Percentiles rank a stretch among this genome's conserved stretches.
These are phyloP conservation scores for Spodoptera littoralis DNA, from an alignment of 2,888 invertebrate genomes.

Conservation along the genomic window DNA sequence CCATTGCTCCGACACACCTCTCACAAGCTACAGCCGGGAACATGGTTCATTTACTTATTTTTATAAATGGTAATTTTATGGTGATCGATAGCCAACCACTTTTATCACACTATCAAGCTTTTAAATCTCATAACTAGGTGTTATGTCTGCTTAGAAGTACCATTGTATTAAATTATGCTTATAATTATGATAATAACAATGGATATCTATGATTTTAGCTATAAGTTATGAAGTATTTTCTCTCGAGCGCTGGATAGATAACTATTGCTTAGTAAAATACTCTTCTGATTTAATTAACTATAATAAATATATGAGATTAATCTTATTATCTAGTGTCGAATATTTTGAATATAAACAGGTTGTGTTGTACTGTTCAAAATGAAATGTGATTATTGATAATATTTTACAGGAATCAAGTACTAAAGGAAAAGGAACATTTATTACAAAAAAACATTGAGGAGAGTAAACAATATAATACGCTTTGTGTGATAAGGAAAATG, in stretches of 20 bases:
- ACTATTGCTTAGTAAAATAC: too few species aligned
- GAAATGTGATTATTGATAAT: too few species aligned
- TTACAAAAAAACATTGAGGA: slow-evolving; percentile 9
- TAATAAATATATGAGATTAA: too few species aligned
- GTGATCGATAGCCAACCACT: slow-evolving; percentile 15
- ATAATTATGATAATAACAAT: too few species aligned
- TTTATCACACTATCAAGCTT: slow-evolving; percentile 13
- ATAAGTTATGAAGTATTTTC: too few species aligned
- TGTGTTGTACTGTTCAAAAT: too few species aligned
- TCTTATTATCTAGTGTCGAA: too few species aligned
- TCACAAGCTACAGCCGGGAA: slow-evolving; percentile 21
- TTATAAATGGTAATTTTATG: slow-evolving; percentile 36
- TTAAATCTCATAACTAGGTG: slow-evolving; percentile 14
- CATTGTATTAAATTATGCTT: background rate
- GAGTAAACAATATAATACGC: slow-evolving; percentile 31
- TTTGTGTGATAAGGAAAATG: slow-evolving; percentile 36
- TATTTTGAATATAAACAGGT: too few species aligned
- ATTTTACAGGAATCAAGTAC: too few species aligned
- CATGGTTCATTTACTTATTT: slow-evolving; percentile 41
- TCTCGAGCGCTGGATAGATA: too few species aligned
- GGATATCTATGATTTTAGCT: too few species aligned
- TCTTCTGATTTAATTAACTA: too few species aligned
- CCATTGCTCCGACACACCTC: slow-evolving; percentile 39
- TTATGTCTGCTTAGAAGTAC: slow-evolving; percentile 10
- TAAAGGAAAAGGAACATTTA: background rate